Conservation (phyloP, 1,140 invertebrate species). For the Macrotrachela quadricornifera region DNA sequence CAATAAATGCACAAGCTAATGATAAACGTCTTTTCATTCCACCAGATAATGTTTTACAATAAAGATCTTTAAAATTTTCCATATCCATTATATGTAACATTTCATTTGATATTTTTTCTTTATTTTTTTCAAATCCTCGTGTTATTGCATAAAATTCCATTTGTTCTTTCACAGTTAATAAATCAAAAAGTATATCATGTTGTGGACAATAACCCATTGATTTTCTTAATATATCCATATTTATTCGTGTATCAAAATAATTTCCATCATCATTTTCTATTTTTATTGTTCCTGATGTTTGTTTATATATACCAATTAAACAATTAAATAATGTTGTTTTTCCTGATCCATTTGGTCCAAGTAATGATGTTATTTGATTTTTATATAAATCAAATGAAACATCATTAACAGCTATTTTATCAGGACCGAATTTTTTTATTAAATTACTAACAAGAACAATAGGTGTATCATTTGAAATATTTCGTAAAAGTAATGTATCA, state of each 20-base stretch:
- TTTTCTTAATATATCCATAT: conserved; percentile 36
- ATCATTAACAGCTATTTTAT: too few relatives aligned
- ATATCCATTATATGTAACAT: too few relatives aligned
- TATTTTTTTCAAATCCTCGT: too few relatives aligned
- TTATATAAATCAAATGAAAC: too few relatives aligned
- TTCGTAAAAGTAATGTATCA: not conserved
- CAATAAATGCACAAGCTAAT: conserved; percentile 20
- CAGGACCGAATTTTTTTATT: conserved; percentile 13
- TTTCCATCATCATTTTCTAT: conserved; percentile 28
- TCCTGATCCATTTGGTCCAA: too few relatives aligned
- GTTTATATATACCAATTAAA: not conserved
- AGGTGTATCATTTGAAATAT: not conserved
- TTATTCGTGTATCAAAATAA: conserved; percentile 39
- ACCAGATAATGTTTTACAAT: conserved; percentile 4
- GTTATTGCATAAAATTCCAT: too few relatives aligned
- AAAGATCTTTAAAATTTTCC: not conserved
- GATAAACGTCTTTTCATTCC: conserved; percentile 7
- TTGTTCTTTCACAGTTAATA: conserved; percentile 70
- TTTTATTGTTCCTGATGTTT: too few relatives aligned
- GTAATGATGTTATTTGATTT: too few relatives aligned
- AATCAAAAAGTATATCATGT: conserved; percentile 72
- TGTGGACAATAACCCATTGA: conserved; percentile 73
- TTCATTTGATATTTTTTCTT: too few relatives aligned
- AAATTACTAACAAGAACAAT: conserved; percentile 15
- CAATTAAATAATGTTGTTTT: too few relatives aligned